Conservation (phyloP, 2,797 vertebrate genomes). For the Gymnoscopelus microlampas region DNA sequence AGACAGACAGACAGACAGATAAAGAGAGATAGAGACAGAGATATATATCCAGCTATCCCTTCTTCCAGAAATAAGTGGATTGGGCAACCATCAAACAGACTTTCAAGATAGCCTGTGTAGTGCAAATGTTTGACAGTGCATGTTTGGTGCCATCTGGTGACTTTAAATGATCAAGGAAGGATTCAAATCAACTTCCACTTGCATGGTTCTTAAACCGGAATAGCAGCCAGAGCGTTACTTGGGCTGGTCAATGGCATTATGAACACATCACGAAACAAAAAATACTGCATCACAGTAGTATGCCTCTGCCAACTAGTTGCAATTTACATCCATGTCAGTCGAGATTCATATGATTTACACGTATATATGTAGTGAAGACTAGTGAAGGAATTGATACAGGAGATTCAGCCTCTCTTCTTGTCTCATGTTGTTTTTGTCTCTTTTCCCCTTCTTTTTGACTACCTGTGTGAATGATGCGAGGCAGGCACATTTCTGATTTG, state of each 20-base stretch:
- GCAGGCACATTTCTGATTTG: too few species aligned
- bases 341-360: too few species aligned
- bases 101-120: slow-evolving; percentile 51
- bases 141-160: slow-evolving; percentile 79
- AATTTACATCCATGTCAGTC: too few species aligned
- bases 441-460: too few species aligned
- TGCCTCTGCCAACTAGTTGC: too few species aligned
- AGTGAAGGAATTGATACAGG: too few species aligned
- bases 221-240: slow-evolving; percentile 54
- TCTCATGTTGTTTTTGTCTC: too few species aligned
- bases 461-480: too few species aligned
- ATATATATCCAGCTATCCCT: slow-evolving; percentile 15
- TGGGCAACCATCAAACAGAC: slow-evolving; percentile 57
- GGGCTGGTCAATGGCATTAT: slow-evolving; percentile 34
- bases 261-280: slow-evolving; percentile 36
- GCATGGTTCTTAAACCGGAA: slow-evolving; percentile 47
- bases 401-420: too few species aligned
- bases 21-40: slow-evolving; percentile 24
- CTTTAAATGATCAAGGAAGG: slow-evolving; percentile 60
- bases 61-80: slow-evolving; percentile 19
- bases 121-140: slow-evolving; percentile 70
- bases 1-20: slow-evolving; percentile 26
- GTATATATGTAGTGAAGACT: too few species aligned
- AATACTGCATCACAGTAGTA: too few species aligned
- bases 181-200: slow-evolving; percentile 52